A percentile compares a stretch with the other conserved stretches of the same genome.
These are phyloP conservation scores for Gymnocypris eckloni DNA, from an alignment of 2,797 vertebrate species.

Conservation along the genomic window DNA sequence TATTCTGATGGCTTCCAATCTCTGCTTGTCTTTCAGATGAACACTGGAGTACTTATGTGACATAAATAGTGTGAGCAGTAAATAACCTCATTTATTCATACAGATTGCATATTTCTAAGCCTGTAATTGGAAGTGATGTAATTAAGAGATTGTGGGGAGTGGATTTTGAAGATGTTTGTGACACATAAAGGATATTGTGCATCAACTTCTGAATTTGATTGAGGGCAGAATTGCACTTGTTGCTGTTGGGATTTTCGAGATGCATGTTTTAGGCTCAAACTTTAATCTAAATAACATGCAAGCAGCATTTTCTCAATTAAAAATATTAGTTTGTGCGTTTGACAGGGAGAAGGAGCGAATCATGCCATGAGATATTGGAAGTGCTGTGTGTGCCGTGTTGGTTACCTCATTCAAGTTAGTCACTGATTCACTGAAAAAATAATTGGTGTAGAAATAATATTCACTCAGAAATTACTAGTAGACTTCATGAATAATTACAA, in stretches of 20 bases:
- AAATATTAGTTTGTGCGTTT: neutral
- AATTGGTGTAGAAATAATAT: neutral
- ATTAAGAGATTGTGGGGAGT: conserved; percentile 15
- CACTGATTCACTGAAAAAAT: neutral
- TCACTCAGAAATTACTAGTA: neutral
- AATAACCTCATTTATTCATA: conserved; percentile 23
- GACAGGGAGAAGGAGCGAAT: neutral
- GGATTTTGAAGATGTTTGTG: conserved; percentile 15
- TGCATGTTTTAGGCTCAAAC: neutral
- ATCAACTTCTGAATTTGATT: neutral
- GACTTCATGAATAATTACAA: neutral
- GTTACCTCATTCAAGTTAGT: neutral
- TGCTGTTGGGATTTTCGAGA: neutral
- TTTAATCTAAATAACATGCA: neutral
- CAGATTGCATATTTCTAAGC: conserved; percentile 16
- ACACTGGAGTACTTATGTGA: neutral
- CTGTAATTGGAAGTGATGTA: conserved; percentile 21
- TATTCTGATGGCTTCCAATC: neutral
- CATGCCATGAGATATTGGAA: neutral
- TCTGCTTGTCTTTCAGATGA: neutral
- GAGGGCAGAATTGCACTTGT: neutral
- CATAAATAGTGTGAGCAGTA: conserved; percentile 26
- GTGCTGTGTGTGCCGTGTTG: neutral
- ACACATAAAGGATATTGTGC: neutral
- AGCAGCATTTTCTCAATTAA: neutral